These are phyloP conservation scores for Arion vulgaris DNA, from an alignment of 1,140 invertebrate genomes.

Conservation along the genomic window DNA sequence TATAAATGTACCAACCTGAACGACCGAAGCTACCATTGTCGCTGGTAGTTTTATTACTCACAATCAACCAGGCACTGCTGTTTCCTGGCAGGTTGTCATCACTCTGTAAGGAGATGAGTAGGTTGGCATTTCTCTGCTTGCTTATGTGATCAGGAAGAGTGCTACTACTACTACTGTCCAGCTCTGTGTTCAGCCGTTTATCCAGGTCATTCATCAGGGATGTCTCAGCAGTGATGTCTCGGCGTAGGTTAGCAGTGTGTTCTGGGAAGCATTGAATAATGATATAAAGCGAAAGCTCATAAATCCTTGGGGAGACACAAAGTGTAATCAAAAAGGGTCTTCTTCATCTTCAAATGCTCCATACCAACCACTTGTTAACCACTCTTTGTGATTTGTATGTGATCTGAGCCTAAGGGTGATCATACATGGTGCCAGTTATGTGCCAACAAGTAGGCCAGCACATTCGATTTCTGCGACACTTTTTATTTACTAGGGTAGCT, in stretches of 20 bases:
- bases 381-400: too few relatives aligned
- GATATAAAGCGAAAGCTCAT: too few relatives aligned
- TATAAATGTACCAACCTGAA: too few relatives aligned
- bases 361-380: too few relatives aligned
- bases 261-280: conserved; percentile 45
- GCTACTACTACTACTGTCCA: conserved; percentile 54
- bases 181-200: conserved; percentile 63
- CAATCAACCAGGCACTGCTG: conserved; percentile 51
- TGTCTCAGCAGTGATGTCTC: conserved; percentile 70
- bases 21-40: conserved; percentile 56
- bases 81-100: conserved; percentile 62
- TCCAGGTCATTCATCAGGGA: conserved; percentile 71
- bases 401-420: too few relatives aligned
- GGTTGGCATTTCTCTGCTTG: conserved; percentile 60
- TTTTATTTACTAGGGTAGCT: too few relatives aligned
- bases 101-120: conserved; percentile 58
- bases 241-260: conserved; percentile 63
- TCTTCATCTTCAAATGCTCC: too few relatives aligned
- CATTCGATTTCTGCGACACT: too few relatives aligned
- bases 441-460: too few relatives aligned
- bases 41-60: conserved; percentile 63
- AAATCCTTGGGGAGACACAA: too few relatives aligned
- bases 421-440: too few relatives aligned
- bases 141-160: conserved; percentile 53
- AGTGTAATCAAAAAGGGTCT: too few relatives aligned